These are phyloP conservation scores for Polietes domitor DNA, from an alignment of 2,888 invertebrate genomes.

Conservation along the genomic window DNA sequence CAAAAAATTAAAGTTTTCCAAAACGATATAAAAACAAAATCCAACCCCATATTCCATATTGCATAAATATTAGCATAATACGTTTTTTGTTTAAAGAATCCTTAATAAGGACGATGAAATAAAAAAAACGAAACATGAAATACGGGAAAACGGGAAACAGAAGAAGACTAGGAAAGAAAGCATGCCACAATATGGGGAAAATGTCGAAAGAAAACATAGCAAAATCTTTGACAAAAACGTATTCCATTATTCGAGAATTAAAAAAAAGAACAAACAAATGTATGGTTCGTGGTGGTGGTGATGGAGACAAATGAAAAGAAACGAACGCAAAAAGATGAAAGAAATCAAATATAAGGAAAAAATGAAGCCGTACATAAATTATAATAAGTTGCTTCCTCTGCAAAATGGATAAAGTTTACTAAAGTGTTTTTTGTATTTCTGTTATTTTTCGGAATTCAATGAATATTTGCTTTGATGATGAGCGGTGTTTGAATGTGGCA, in stretches of 20 bases:
- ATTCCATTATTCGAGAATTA: neutral
- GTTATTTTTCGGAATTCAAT: neutral
- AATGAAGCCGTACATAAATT: constrained; percentile 15
- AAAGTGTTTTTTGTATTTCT: neutral
- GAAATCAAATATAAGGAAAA: neutral
- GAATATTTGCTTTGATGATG: no score
- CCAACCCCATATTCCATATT: neutral
- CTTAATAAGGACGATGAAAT: constrained; percentile 8
- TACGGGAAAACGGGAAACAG: constrained; percentile 1
- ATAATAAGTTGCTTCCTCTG: neutral
- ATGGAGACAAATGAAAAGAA: constrained; percentile 9
- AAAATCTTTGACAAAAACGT: constrained; percentile 15
- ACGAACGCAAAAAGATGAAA: neutral
- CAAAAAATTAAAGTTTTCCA: constrained; percentile 8
- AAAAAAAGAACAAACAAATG: constrained; percentile 4
- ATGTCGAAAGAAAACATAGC: constrained; percentile 26
- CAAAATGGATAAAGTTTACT: neutral
- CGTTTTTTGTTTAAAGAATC: constrained; percentile 40
- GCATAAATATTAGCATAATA: constrained; percentile 40
- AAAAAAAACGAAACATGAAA: neutral
- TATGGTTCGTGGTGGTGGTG: no score
- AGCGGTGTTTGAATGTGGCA: no score
- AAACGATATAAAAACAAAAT: constrained; percentile 21
- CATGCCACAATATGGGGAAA: neutral
- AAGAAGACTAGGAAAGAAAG: neutral